Conservation (phyloP, 2,113 vertebrate species). For the Atherinomorus stipes region DNA sequence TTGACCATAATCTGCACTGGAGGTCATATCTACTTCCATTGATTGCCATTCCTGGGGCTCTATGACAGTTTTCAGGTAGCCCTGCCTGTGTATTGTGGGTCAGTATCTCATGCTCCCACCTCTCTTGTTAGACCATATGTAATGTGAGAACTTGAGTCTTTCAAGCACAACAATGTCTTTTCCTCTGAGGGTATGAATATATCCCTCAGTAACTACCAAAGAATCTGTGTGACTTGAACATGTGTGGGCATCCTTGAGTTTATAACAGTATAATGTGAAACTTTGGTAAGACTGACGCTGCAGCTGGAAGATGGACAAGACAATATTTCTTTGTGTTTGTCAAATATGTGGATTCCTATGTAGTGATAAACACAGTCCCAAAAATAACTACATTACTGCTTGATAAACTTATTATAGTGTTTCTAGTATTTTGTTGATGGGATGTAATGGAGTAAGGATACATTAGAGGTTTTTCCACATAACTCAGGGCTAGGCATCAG, state of each 20-base stretch:
- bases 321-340: not conserved
- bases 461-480: not conserved
- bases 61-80: slow-evolving; percentile 52
- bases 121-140: slow-evolving; percentile 52
- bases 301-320: not conserved
- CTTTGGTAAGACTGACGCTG: slow-evolving; percentile 5
- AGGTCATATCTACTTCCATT: slow-evolving; percentile 23
- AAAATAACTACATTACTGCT: not conserved
- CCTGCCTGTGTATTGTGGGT: slow-evolving; percentile 34
- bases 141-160: slow-evolving; percentile 63
- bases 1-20: not conserved
- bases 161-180: slow-evolving; percentile 54
- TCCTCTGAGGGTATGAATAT: slow-evolving; percentile 34
- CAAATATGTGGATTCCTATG: not conserved
- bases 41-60: slow-evolving; percentile 20
- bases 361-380: slow-evolving; percentile 1
- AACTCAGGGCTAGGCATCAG: not conserved
- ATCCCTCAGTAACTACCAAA: slow-evolving; percentile 9
- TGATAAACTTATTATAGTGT: not conserved
- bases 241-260: slow-evolving; percentile 16
- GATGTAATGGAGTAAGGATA: not conserved
- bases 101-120: slow-evolving; percentile 48
- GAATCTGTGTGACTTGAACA: slow-evolving; percentile 24
- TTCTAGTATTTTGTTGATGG: too few species aligned
- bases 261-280: slow-evolving; percentile 21